Evolutionary conservation across 2,113 vertebrate species (phyloP).

Genomic region (Triplophysa dalaica): DNA sequence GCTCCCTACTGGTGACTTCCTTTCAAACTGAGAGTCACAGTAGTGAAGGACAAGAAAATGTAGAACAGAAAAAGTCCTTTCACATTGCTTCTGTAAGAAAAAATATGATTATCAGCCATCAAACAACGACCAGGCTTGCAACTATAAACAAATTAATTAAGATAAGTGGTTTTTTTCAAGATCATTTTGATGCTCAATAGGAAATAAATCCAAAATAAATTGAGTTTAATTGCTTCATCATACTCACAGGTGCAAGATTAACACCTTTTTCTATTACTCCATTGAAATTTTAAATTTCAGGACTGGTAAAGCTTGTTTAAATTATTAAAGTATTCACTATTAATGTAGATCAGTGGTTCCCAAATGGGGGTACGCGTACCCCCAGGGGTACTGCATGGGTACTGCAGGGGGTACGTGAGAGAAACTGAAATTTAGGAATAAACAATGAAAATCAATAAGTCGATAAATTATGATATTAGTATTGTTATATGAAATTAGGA

Average conservation of each 20-base stretch:
- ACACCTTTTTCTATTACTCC: background rate
- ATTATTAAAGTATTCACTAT: background rate
- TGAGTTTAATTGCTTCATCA: background rate
- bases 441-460: no score
- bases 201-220: background rate
- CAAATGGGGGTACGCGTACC: no score
- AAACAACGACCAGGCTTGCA: no score
- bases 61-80: background rate
- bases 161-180: background rate
- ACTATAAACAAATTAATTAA: background rate
- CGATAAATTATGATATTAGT: no score
- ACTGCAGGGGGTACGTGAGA: no score
- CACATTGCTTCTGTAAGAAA: background rate
- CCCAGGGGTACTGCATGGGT: no score
- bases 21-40: background rate
- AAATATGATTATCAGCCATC: background rate
- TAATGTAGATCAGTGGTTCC: no score
- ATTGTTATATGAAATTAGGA: no score
- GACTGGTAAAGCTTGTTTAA: background rate
- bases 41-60: background rate
- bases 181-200: background rate
- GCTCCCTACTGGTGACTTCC: conserved; percentile 18
- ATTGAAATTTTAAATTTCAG: background rate
- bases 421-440: no score
- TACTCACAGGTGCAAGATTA: background rate